Conservation (phyloP, 92 coral and sea anemone genomes). For the Siderastrea siderea region DNA sequence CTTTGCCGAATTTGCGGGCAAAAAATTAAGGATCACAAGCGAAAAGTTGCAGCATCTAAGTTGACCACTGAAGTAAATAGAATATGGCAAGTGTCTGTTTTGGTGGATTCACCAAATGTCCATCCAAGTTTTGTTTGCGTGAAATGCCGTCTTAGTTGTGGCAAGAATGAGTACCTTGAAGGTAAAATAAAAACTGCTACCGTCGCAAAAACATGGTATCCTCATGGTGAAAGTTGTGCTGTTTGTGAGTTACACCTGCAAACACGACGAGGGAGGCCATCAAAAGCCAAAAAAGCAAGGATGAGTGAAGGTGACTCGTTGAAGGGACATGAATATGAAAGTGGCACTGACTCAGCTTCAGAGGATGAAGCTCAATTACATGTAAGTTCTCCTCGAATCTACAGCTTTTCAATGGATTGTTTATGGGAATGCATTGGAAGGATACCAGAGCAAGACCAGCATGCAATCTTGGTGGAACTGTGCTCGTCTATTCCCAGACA, state of each 20-base stretch:
- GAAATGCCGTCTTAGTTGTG: background rate
- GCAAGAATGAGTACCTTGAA: no score
- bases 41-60: background rate
- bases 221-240: no score
- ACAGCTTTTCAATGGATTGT: background rate
- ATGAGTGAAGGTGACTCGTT: no score
- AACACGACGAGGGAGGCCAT: no score
- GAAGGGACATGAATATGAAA: no score
- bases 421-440: background rate
- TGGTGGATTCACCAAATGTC: background rate
- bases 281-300: no score
- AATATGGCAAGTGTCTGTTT: slow-evolving; percentile 2
- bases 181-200: no score
- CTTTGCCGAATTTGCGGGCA: slow-evolving; percentile 4
- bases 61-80: background rate
- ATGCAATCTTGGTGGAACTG: background rate
- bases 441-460: background rate
- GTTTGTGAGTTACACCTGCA: no score
- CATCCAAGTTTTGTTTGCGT: background rate
- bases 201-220: no score
- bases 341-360: no score
- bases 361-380: no score
- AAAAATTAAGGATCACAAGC: slow-evolving; percentile 3
- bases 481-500: background rate
- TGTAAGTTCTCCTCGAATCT: no score